Evolutionary conservation across 2,797 vertebrate genomes (phyloP), one percentile per base, ranked within the genome.

Genomic region (Anisognathus igniventris): DNA sequence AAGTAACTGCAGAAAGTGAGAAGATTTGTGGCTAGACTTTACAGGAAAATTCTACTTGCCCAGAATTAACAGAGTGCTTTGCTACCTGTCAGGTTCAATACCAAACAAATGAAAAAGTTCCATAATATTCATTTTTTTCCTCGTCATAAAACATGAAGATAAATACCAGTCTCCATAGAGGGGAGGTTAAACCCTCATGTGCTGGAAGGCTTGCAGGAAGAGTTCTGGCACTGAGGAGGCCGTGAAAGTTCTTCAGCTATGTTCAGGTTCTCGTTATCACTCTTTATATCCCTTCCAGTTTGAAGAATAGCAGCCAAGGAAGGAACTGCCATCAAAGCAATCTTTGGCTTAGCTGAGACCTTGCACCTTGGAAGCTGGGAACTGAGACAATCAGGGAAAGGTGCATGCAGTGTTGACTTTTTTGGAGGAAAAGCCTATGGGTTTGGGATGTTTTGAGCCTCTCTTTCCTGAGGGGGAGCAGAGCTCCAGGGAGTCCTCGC

Each of bases 241-340:
- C 44, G 20, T 33, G 47, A 56, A 65, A 75, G 14, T 12, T 75
- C 33, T 84, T 71, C 57, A 80, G 47, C 42, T 50, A 4, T 62
- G 17, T 45, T 71, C 1, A 0, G 14, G 15, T 72, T 71, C 42
- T 56, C 0, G 0, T 66, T 84, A 42, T 33, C n/a, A 18, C 33
- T 40, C 47, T 57, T 72, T 45, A 22, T 53, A 22, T 75, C 31
- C 57, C 48, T 66, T 75, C 16, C 17, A 47, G 10, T 66, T 37
- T 42, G n/a, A 47, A 66, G 37, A 88, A 37, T 7, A 61, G 21
- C 30, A 75, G 19, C 33, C 33, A 42, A 66, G 9, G 45, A 51
- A 75, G 54, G 28, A 54, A 28, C 7, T 31, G 17, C 62, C 30
- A 31, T 33, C 7, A 45, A 56, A 61, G 21, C 12, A 19, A 16